Conservation (phyloP, 2,888 invertebrate species). For the Timandra comae region DNA sequence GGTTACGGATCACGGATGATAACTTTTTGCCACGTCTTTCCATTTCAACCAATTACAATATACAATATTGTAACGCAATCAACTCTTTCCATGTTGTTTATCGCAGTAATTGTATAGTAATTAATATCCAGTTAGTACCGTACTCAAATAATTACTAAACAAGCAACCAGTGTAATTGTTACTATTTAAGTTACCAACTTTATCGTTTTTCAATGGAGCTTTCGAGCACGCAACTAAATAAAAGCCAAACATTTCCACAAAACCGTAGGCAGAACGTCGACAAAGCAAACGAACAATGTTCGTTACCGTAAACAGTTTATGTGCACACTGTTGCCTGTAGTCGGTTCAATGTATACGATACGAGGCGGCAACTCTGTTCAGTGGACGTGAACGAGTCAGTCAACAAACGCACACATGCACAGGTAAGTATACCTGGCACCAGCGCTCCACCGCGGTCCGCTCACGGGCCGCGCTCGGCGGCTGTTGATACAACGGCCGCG, state of each 20-base stretch:
- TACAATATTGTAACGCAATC: no score
- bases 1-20: no score
- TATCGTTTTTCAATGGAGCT: conserved; percentile 4
- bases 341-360: conserved; percentile 4
- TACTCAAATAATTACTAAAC: background rate
- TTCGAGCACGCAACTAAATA: conserved; percentile 4
- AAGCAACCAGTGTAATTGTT: conserved; percentile 11
- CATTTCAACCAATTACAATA: no score
- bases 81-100: no score
- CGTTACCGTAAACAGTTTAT: conserved; percentile 10
- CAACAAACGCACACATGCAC: conserved; percentile 34
- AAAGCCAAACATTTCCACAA: no score
- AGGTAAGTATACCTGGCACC: conserved; percentile 18
- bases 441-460: no score
- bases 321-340: background rate
- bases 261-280: no score
- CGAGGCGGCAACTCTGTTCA: conserved; percentile 24
- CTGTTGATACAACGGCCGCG: conserved; percentile 37
- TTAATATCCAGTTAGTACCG: no score
- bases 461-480: conserved; percentile 8
- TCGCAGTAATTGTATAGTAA: no score
- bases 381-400: conserved; percentile 23
- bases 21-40: no score
- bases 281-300: no score
- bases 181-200: background rate